phyloP scores from a whole-genome alignment of 2,797 vertebrate genomes.

The Podargus strigoides region DNA sequence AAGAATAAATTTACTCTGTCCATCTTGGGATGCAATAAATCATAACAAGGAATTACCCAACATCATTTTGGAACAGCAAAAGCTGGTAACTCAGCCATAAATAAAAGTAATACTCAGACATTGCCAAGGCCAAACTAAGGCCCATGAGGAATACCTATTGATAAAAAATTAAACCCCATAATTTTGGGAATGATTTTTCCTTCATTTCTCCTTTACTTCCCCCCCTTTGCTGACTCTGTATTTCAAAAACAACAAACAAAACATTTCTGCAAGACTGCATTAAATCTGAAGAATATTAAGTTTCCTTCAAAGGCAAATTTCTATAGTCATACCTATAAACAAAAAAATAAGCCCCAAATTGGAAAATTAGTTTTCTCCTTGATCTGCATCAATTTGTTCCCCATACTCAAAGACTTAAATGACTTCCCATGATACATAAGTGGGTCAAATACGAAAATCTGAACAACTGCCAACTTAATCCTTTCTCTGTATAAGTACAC shows the following conservation, averaged over 20 bases:
- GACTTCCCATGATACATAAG: background rate
- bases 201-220: background rate
- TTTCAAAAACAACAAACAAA: conserved; percentile 1
- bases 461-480: conserved; percentile 24
- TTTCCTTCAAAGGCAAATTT: conserved; percentile 26
- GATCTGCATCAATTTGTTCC: background rate
- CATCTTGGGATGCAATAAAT: background rate
- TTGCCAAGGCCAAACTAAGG: background rate
- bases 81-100: background rate
- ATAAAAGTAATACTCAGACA: background rate
- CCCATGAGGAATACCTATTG: background rate
- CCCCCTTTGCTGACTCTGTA: background rate
- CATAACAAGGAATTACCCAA: background rate
- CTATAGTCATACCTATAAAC: conserved; percentile 22
- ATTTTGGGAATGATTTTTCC: background rate
- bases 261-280: background rate
- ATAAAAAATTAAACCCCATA: background rate
- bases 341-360: conserved; percentile 9
- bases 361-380: conserved; percentile 28
- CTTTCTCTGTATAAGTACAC: background rate
- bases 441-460: conserved; percentile 7
- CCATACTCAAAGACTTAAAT: background rate
- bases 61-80: background rate
- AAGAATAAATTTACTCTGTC: background rate
- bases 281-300: conserved; percentile 14